Percentiles rank a stretch among this genome's conserved stretches.
Evolutionary conservation across 2,797 vertebrate genomes (phyloP).

Genomic region (Hybognathus amarus): DNA sequence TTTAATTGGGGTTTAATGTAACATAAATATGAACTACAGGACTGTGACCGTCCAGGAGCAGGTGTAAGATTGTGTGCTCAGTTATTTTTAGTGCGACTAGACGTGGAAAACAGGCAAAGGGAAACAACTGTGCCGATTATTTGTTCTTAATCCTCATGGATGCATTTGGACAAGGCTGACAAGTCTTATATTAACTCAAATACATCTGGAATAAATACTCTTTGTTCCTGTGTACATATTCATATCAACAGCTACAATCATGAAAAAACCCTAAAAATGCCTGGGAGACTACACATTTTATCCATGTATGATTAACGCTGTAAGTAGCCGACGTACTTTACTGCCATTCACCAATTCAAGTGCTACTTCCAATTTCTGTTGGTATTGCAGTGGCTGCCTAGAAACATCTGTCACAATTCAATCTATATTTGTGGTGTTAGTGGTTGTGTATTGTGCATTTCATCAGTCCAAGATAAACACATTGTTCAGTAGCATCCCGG

Average conservation of each 20-base stretch:
- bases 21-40: background rate
- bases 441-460: conserved; percentile 40
- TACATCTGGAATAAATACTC: background rate
- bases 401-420: conserved; percentile 12
- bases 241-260: conserved; percentile 11
- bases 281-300: background rate
- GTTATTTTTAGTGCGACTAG: background rate
- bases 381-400: conserved; percentile 5
- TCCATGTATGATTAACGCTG: background rate
- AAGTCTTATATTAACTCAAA: background rate
- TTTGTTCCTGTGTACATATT: conserved; percentile 10
- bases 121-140: background rate
- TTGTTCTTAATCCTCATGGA: background rate
- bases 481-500: conserved; percentile 23
- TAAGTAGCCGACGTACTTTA: conserved; percentile 5
- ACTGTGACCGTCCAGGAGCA: background rate
- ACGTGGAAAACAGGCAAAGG: background rate
- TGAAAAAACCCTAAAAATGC: background rate
- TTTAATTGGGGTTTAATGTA: background rate
- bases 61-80: background rate
- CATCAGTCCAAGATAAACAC: conserved; percentile 41
- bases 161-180: background rate
- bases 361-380: conserved; percentile 9
- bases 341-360: conserved; percentile 1
- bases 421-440: conserved; percentile 24